Evolutionary conservation across 1,140 invertebrate genomes (phyloP), one percentile per base, ranked within the genome.

Genomic region (Panulirus ornatus): DNA sequence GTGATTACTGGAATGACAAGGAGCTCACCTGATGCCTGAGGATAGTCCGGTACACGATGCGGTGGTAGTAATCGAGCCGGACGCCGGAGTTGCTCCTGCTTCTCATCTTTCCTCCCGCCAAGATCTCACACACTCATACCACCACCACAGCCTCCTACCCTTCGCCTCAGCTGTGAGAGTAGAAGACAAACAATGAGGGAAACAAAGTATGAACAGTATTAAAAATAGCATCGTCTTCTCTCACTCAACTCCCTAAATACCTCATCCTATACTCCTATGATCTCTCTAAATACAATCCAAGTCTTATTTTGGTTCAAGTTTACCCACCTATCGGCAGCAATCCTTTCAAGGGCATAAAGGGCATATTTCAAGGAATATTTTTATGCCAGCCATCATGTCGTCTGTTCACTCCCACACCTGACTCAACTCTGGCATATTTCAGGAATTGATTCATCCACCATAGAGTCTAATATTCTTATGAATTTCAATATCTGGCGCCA

Each of bases 51-150:
- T 98, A 97, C 2, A 99, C 96, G 87, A 99, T 96, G 86, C 98
- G 95, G 93, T 99, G 97, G 93, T 98, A 99, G 94, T 98, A 99
- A 94, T 99, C 98, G 93, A 99, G 94, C 84, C 98, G 96, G 42
- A 98, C 97, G 5, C 98, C 98, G 0, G 98, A 99, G 95, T 99
- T 98, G 94, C 97, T 98, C 93, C 98, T 95, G 92, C 97, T 98
- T 93, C 98, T 95, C 97, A 99, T 98, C 84, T 91, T 93, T 79
- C 40, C n/a, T 92, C 19, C 6, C 66, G 36, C 0, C 30, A 27
- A 27, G n/a, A 47, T 16, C 2, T 42, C 38, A 42, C 14, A 22
- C 44, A 38, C 5, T 58, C n/a, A n/a, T n/a, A n/a, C n/a, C n/a
- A n/a, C n/a, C n/a, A n/a, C n/a, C n/a, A n/a, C n/a, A n/a, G 54